Percentiles rank a stretch among this genome's conserved stretches.
Conservation (phyloP, 2,797 vertebrate genomes). For the Lemur catta region DNA sequence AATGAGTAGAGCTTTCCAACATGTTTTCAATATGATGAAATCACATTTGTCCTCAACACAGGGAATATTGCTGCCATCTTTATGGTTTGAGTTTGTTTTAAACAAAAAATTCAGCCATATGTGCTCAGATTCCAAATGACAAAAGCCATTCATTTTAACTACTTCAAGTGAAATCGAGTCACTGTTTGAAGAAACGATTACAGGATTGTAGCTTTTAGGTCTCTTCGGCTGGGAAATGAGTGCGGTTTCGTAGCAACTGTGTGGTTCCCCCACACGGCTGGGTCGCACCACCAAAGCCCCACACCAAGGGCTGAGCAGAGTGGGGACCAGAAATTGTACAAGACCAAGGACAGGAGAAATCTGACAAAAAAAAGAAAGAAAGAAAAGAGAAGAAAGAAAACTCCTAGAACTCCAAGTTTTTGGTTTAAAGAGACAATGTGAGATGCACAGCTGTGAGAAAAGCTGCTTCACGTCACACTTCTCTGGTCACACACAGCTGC, state of each 20-base stretch:
- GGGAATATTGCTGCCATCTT: slow-evolving; percentile 11
- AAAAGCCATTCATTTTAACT: slow-evolving; percentile 25
- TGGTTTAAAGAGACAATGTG: not conserved
- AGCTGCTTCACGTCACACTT: not conserved
- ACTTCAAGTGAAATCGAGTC: slow-evolving; percentile 31
- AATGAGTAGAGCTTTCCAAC: not conserved
- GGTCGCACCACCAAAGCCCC: not conserved
- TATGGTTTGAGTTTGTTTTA: not conserved
- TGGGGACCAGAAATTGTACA: not conserved
- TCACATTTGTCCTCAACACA: slow-evolving; percentile 26
- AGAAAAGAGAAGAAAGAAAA: not conserved
- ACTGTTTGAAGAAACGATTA: slow-evolving; percentile 18
- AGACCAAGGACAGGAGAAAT: not conserved
- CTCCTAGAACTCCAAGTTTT: not conserved
- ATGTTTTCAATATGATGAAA: slow-evolving; percentile 52
- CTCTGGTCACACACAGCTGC: not conserved
- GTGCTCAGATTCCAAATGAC: slow-evolving; percentile 42
- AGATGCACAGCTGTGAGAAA: not conserved
- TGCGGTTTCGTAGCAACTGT: not conserved
- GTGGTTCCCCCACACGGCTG: not conserved
- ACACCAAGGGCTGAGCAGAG: not conserved
- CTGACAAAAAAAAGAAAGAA: not conserved
- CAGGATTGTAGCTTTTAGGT: slow-evolving; percentile 19
- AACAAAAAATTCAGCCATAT: not conserved
- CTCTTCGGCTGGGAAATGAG: not conserved